Conservation (phyloP, 2,888 invertebrate genomes). For the Nemotelus pantherinus region DNA sequence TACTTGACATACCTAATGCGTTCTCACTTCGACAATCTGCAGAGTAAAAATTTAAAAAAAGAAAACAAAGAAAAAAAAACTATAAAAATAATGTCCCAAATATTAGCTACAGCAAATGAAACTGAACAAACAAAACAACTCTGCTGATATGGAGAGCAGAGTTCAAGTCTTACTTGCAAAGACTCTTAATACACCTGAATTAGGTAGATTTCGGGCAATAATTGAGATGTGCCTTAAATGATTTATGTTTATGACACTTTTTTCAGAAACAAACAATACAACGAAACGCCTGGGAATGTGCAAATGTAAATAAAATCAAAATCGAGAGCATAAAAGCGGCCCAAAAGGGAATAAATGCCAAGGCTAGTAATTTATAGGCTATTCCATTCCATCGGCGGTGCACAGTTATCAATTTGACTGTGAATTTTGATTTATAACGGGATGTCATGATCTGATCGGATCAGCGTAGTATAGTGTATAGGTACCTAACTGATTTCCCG, state of each 20-base stretch:
- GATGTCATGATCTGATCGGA: not conserved
- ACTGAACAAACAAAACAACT: constrained; percentile 8
- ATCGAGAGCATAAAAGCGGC: too few relatives aligned
- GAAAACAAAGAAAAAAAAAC: not conserved
- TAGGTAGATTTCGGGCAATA: not conserved
- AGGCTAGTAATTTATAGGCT: constrained; percentile 9
- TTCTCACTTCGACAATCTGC: not conserved
- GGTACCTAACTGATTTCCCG: too few relatives aligned
- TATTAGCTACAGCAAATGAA: not conserved
- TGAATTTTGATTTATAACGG: constrained; percentile 32
- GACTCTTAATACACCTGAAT: constrained; percentile 26
- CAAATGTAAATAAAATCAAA: not conserved
- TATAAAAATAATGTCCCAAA: constrained; percentile 6
- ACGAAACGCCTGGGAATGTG: not conserved
- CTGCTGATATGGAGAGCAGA: constrained; percentile 18
- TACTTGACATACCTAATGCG: not conserved
- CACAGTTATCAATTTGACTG: not conserved
- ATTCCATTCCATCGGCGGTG: not conserved
- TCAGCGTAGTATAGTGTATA: too few relatives aligned
- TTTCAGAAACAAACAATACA: not conserved
- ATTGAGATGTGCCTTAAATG: constrained; percentile 34
- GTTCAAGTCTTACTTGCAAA: constrained; percentile 37
- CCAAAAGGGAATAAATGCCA: constrained; percentile 21
- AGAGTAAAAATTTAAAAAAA: not conserved
- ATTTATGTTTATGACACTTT: constrained; percentile 34